Conservation (phyloP, 2,113 vertebrate species). For the Butastur rufipennis region DNA sequence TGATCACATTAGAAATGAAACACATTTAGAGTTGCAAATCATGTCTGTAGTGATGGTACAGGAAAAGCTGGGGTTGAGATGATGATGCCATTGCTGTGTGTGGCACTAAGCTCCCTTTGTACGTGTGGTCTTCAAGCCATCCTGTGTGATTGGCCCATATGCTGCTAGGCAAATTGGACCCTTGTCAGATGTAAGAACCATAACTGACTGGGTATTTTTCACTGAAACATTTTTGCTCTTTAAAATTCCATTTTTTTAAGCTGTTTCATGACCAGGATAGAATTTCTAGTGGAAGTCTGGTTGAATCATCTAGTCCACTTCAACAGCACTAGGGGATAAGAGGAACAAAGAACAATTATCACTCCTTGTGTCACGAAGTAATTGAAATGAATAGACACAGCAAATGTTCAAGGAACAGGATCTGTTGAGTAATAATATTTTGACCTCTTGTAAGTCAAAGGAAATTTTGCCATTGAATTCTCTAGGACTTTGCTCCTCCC, state of each 20-base stretch:
- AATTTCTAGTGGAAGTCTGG: neutral
- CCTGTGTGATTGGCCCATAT: fast-evolving
- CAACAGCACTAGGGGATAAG: neutral
- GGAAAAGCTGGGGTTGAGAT: neutral
- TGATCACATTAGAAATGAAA: neutral
- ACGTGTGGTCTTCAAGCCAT: neutral
- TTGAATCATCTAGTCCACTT: neutral
- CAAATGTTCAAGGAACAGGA: neutral
- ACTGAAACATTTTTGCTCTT: neutral
- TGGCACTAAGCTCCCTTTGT: neutral
- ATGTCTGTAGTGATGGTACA: neutral
- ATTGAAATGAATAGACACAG: neutral
- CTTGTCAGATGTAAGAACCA: neutral
- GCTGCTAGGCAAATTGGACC: neutral
- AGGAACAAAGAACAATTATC: neutral
- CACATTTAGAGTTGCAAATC: neutral
- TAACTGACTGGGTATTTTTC: neutral
- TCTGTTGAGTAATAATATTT: neutral
- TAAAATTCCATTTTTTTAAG: neutral
- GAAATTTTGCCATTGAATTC: neutral
- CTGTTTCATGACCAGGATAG: neutral
- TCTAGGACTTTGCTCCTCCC: neutral
- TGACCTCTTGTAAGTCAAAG: neutral
- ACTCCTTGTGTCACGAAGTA: neutral
- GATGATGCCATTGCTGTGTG: neutral